Percentiles rank a stretch among this genome's conserved stretches.
Evolutionary conservation across 2,797 vertebrate genomes (phyloP).

Genomic region (Aldrovandia affinis): DNA sequence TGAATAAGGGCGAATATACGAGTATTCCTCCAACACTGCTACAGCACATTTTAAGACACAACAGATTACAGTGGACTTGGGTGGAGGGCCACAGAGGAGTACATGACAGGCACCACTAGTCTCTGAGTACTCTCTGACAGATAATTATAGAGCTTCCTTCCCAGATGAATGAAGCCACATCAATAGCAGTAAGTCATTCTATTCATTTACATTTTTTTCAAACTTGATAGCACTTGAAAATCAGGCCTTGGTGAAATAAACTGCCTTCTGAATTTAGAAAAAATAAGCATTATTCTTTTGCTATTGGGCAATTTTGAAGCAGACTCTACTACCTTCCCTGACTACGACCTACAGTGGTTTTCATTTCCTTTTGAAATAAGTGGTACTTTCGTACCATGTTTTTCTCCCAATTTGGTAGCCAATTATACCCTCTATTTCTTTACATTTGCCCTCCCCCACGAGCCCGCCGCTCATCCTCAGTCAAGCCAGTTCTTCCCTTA

Average conservation of each 20-base stretch:
- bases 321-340: too few relatives aligned
- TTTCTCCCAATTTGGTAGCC: too few relatives aligned
- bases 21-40: not conserved
- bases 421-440: too few relatives aligned
- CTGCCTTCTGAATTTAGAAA: not conserved
- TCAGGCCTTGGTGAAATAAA: not conserved
- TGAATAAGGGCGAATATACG: not conserved
- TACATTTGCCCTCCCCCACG: too few relatives aligned
- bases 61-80: slow-evolving; percentile 6
- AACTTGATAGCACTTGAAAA: not conserved
- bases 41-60: not conserved
- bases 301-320: too few relatives aligned
- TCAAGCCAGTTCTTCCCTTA: too few relatives aligned
- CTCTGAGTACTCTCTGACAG: not conserved
- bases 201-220: slow-evolving; percentile 2
- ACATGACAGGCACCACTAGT: not conserved
- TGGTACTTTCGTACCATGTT: too few relatives aligned
- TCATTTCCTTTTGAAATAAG: too few relatives aligned
- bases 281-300: not conserved
- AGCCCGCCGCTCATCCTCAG: too few relatives aligned
- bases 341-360: too few relatives aligned
- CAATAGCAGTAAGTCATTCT: slow-evolving; percentile 11
- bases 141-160: slow-evolving; percentile 18
- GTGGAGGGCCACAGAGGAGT: slow-evolving; percentile 1
- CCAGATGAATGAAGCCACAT: slow-evolving; percentile 21